phyloP scores from a whole-genome alignment of 2,888 invertebrate genomes.

The Platycnemis pennipes region DNA sequence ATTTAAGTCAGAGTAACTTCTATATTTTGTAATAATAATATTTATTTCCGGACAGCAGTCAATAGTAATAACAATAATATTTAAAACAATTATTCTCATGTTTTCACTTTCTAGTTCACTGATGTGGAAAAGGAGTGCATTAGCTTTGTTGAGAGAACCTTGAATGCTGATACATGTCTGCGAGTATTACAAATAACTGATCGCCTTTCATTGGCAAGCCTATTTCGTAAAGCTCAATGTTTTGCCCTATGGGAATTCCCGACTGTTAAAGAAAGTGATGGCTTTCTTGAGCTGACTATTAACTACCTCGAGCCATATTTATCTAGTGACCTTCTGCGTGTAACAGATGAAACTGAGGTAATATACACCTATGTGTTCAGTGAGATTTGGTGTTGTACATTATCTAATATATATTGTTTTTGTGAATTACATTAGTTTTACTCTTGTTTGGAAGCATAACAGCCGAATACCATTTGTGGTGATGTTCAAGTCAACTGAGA shows the following conservation, averaged over 20 bases:
- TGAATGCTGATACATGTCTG: conserved; percentile 72
- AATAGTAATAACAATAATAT: background rate
- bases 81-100: background rate
- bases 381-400: background rate
- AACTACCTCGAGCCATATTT: conserved; percentile 69
- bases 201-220: conserved; percentile 70
- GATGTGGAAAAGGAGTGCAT: conserved; percentile 75
- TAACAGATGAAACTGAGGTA: conserved; percentile 40
- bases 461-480: too few species aligned
- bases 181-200: conserved; percentile 72
- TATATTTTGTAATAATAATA: background rate
- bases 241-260: conserved; percentile 73
- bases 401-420: background rate
- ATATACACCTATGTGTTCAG: background rate
- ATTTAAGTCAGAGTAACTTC: background rate
- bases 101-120: conserved; percentile 77
- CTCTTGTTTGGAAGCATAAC: too few species aligned
- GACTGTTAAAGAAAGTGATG: conserved; percentile 70
- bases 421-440: too few species aligned
- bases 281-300: conserved; percentile 71
- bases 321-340: conserved; percentile 33
- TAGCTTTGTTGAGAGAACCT: conserved; percentile 71
- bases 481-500: too few species aligned
- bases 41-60: too few species aligned
- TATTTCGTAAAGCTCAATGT: conserved; percentile 71